These are phyloP conservation scores for Genyomyrus donnyi DNA, from an alignment of 2,113 vertebrate genomes.

Conservation along the genomic window DNA sequence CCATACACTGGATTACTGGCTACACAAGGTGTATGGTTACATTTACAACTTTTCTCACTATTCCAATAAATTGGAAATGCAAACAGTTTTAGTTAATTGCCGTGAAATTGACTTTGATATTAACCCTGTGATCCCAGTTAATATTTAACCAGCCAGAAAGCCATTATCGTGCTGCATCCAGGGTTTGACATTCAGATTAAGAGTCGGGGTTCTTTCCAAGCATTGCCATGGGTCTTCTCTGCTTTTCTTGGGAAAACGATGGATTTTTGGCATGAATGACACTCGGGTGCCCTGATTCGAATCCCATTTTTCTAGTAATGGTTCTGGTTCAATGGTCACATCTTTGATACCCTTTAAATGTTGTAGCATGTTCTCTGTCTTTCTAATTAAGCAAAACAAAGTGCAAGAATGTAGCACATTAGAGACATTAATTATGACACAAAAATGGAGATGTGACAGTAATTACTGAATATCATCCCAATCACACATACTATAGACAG, in stretches of 20 bases:
- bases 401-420: background rate
- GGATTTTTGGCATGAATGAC: background rate
- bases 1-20: background rate
- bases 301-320: background rate
- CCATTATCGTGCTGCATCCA: background rate
- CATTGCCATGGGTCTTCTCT: background rate
- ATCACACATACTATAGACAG: background rate
- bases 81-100: background rate
- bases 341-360: background rate
- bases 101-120: background rate
- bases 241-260: background rate
- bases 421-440: background rate
- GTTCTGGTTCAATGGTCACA: background rate
- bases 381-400: background rate
- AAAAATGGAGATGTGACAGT: background rate
- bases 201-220: background rate
- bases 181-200: background rate
- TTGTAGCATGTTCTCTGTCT: background rate
- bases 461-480: background rate
- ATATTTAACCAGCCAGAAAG: background rate
- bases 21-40: background rate
- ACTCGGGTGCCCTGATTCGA: background rate
- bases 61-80: background rate
- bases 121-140: background rate
- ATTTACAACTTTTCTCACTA: background rate